Base-by-base conservation (phyloP, 92 coral and sea anemone species). In the Zoanthus solanderi region DNA sequence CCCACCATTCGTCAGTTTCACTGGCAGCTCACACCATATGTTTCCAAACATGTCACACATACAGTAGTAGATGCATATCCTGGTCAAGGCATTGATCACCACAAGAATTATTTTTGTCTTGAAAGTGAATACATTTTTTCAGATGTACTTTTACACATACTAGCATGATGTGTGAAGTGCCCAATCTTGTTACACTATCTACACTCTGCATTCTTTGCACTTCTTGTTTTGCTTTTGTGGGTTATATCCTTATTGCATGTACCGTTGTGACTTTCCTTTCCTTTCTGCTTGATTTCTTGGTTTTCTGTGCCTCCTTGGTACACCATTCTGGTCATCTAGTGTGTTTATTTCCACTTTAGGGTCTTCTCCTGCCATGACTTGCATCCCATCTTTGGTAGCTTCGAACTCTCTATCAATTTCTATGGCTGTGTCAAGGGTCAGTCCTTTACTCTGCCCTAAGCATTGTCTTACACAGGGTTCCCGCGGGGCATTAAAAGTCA, bases 1-100 rank as follows among this genome's bases (percentile, higher is more conserved):
- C 86, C 83, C 87, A 88, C 94, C 93, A 79, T 86, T 89, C 87
- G 46, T 75, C 76, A 34, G 66, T 75, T 47, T 65, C 47, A 47
- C 73, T n/a, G 23, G 7, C 32, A 76, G 63, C 75, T 16, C 46
- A 60, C 77, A 28, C 78, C 11, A 73, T 73, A 42, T 32, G 42
- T 12, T 32, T 73, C 78, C 78, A 73, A 73, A 73, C 78, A 30
- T 73, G 78, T 44, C 29, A 73, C 78, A 7, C 54, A 53, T 73
- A 44, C 23, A 23, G 23, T 23, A 23, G 42, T 32, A 16, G 56
- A 7, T 73, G 78, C 78, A 72, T 73, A 65, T 87, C 89, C 23
- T 73, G 57, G 68, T 87, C 89, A 31, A 78, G 48, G 53, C 71
- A 18, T 34, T 34, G 65, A 30, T 69, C 75, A 77, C 74, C 83